A percentile compares a stretch with the other conserved stretches of the same genome.
Conservation (phyloP, 2,888 invertebrate genomes). For the Cantharis rufa region DNA sequence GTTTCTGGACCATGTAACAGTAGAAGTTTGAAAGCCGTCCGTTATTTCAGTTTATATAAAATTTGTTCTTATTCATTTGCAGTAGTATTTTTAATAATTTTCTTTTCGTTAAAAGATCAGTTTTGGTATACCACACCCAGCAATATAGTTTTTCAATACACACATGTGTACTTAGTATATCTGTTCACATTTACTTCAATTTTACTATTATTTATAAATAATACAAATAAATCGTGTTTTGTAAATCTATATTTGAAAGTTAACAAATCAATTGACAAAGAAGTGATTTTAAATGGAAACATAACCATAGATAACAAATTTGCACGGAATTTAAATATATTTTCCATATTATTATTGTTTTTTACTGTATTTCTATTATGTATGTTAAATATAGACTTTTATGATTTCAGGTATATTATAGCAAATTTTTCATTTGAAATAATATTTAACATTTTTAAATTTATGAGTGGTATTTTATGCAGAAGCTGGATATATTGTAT, state of each 20-base stretch:
- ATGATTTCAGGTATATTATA: background rate
- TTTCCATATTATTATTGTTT: background rate
- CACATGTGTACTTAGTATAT: background rate
- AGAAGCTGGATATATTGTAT: background rate
- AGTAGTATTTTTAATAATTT: background rate
- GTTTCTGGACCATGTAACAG: background rate
- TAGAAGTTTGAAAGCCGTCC: background rate
- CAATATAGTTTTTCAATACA: background rate
- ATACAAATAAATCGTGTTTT: background rate
- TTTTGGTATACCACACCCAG: background rate
- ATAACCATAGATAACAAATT: background rate
- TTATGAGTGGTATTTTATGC: background rate
- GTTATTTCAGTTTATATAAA: background rate
- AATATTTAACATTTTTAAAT: background rate
- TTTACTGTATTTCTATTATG: background rate
- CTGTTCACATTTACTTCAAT: accelerated
- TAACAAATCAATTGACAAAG: background rate
- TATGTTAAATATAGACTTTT: background rate
- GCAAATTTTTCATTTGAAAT: background rate
- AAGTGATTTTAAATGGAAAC: background rate
- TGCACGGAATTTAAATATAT: background rate
- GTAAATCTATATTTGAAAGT: background rate
- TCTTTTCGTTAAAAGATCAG: background rate
- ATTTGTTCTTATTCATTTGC: background rate
- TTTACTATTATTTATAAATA: background rate